Percentiles rank a stretch among this genome's conserved stretches.
These are phyloP conservation scores for Euzophera pinguis DNA, from an alignment of 2,888 invertebrate species.

Conservation along the genomic window DNA sequence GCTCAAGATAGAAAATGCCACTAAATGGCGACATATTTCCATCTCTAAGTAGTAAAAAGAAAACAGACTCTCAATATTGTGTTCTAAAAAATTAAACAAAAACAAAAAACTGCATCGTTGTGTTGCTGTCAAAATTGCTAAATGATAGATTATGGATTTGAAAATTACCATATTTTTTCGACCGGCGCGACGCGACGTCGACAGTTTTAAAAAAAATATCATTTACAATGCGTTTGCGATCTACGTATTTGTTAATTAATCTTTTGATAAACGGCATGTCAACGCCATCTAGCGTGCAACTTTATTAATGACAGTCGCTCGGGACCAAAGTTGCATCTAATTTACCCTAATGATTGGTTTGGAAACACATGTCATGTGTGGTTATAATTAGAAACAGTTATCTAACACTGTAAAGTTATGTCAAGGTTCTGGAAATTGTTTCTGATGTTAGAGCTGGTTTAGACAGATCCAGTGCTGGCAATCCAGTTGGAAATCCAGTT, in stretches of 20 bases:
- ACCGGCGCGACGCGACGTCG: constrained; percentile 1
- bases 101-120: background rate
- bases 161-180: constrained; percentile 10
- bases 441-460: too few species aligned
- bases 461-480: too few species aligned
- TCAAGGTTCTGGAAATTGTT: too few species aligned
- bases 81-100: background rate
- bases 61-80: background rate
- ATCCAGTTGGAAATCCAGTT: too few species aligned
- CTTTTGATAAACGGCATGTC: constrained; percentile 44
- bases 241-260: constrained; percentile 38
- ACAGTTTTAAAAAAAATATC: constrained; percentile 2
- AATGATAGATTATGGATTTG: constrained; percentile 5
- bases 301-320: constrained; percentile 33
- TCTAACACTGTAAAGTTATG: background rate
- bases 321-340: constrained; percentile 8
- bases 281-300: constrained; percentile 34
- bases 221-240: constrained; percentile 12
- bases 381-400: constrained; percentile 11
- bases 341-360: constrained; percentile 16
- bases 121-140: constrained; percentile 2
- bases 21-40: too few species aligned
- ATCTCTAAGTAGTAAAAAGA: too few species aligned
- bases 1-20: too few species aligned
- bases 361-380: constrained; percentile 14